Percentiles rank a stretch among this genome's conserved stretches.
These are phyloP conservation scores for Chlamydotis undulata DNA, from an alignment of 2,113 vertebrate genomes.

Conservation along the genomic window DNA sequence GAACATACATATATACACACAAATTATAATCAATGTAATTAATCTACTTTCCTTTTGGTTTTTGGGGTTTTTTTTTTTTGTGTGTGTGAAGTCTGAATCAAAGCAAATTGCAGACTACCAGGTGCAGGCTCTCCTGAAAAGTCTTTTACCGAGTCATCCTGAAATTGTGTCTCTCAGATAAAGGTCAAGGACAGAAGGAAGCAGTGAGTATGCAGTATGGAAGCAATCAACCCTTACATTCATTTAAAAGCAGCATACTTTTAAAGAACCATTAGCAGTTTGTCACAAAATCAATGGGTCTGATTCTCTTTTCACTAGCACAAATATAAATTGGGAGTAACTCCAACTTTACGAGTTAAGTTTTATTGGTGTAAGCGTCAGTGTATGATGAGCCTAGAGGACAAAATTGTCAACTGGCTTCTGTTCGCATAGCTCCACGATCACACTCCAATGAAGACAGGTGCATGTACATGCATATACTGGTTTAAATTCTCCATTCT, in stretches of 20 bases:
- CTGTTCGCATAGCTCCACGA: not conserved
- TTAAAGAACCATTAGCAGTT: not conserved
- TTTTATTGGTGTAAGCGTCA: not conserved
- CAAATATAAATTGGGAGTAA: not conserved
- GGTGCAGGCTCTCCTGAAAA: not conserved
- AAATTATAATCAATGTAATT: not conserved
- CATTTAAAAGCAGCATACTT: slow-evolving; percentile 22
- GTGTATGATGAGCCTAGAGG: not conserved
- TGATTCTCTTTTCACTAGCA: slow-evolving; percentile 5
- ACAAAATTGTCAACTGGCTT: not conserved
- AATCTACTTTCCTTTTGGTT: not conserved
- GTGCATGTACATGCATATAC: rapidly evolving
- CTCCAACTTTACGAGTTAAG: slow-evolving; percentile 21
- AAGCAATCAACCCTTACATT: slow-evolving; percentile 31
- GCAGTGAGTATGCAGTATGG: not conserved
- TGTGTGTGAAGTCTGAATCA: not conserved
- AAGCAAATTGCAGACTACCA: not conserved
- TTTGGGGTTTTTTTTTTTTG: not conserved
- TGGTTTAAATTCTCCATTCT: not conserved
- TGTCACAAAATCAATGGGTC: slow-evolving; percentile 23
- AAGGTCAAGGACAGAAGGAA: slow-evolving; percentile 40
- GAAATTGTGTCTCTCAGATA: not conserved
- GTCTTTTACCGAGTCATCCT: not conserved
- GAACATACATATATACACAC: not conserved
- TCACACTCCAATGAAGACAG: not conserved